phyloP scores from a whole-genome alignment of 2,888 invertebrate species.

The Geophilus truncorum region DNA sequence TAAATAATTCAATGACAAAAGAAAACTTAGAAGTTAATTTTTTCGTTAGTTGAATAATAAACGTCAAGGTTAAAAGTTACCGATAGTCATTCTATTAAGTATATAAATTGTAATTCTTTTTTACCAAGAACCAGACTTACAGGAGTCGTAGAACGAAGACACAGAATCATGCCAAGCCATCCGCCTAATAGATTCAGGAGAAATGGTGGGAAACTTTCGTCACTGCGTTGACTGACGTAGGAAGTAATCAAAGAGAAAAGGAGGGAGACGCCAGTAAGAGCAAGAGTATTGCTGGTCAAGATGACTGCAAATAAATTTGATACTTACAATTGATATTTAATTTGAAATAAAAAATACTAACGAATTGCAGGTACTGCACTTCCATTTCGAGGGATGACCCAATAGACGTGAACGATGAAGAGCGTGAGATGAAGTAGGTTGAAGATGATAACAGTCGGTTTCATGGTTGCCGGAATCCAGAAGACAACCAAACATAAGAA shows the following conservation, averaged over 20 bases:
- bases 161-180: background rate
- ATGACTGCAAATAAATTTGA: background rate
- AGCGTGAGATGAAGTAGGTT: background rate
- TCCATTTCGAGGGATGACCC: constrained; percentile 8
- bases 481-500: background rate
- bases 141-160: background rate
- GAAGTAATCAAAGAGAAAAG: background rate
- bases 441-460: background rate
- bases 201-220: background rate
- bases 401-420: background rate
- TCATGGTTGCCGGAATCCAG: background rate
- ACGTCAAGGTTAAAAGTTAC: no score
- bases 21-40: background rate
- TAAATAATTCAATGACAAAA: no score
- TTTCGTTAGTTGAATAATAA: no score
- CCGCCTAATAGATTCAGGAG: background rate
- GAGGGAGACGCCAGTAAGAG: background rate
- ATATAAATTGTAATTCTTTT: no score
- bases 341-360: no score
- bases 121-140: no score
- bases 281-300: background rate
- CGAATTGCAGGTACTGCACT: background rate
- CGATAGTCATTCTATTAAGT: no score
- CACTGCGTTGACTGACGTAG: background rate
- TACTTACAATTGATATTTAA: no score